Base-by-base conservation (phyloP, 35 echinoderm and acorn worm species). In the Ophioderma brevispina region DNA sequence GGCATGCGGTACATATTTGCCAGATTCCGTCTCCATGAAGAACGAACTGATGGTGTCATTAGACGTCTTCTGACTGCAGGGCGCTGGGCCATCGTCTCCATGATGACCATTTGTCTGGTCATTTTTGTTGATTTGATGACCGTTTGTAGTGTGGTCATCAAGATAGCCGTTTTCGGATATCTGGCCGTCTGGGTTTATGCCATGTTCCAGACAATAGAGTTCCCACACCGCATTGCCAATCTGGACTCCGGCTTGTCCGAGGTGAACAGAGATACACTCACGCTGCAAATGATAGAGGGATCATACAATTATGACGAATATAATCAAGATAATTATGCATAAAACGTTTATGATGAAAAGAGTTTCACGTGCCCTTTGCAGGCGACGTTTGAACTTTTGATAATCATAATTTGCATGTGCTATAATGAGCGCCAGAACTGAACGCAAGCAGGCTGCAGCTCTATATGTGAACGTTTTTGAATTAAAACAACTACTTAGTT, bases 151-250 rank as follows among this genome's bases (percentile, higher is more conserved):
- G 78, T 1, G 31, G 59, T 80, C 46, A 35, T 31, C 80, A 39
- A 1, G 75, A 59, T n/a, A n/a, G 39, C 36, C 63, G 25, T 81
- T 84, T 80, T 64, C 32, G 78, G 92, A 40, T 36, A 90, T 84
- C 13, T 86, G 81, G 0, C 92, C 92, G 85, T 94, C 92, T 19
- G 92, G 92, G 34, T 85, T 80, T 41, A 93, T 93, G 39, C 87
- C 87, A 77, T 94, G 92, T 39, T 94, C 92, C 17, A 94, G 50
- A 37, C 90, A 92, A 43, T 86, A 86, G 19, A 89, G 86, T 34
- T 88, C 85, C 85, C 91, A 93, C 85, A 77, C 81, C 33, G 91
- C 91, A 93, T 93, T 93, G 79, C 90, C 90, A 70, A 92, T 92
- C 90, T 92, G 90, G 46, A 78, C 39, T 37, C 90, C 90, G 38